Evolutionary conservation across 2,113 vertebrate genomes (phyloP).

Genomic region (Taurulus bubalis): DNA sequence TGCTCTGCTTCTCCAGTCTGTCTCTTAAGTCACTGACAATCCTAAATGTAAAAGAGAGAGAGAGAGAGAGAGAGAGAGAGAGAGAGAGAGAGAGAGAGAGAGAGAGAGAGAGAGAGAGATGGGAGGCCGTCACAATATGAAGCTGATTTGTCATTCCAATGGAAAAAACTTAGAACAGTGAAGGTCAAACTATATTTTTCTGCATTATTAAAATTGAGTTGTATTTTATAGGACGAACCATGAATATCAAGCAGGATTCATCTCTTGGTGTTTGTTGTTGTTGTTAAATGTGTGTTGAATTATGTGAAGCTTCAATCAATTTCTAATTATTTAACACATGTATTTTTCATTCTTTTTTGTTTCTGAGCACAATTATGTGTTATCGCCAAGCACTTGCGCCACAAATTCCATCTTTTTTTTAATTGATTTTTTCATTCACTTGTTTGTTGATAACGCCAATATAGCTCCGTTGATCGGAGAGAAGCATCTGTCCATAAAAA

Average conservation of each 20-base stretch:
- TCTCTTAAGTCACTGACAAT: slow-evolving; percentile 32
- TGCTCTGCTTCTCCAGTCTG: slow-evolving; percentile 28
- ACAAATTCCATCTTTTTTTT: background rate
- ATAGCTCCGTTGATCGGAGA: background rate
- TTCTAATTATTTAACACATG: background rate
- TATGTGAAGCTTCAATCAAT: background rate
- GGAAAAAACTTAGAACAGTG: background rate
- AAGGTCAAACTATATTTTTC: slow-evolving; percentile 11
- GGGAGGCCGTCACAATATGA: slow-evolving; percentile 2
- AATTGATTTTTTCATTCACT: background rate
- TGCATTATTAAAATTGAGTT: background rate
- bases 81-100: background rate
- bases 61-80: background rate
- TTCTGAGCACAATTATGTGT: background rate
- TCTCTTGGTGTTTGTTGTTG: background rate
- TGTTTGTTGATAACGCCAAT: background rate
- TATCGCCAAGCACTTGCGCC: background rate
- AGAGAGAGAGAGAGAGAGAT: background rate
- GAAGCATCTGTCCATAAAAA: background rate
- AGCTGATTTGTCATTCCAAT: slow-evolving; percentile 7
- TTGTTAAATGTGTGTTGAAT: background rate
- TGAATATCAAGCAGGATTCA: background rate
- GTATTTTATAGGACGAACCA: background rate
- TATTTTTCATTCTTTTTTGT: background rate
- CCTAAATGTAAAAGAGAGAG: slow-evolving; percentile 5